A percentile compares a stretch with the other conserved stretches of the same genome.
Conservation (phyloP, 2,797 vertebrate genomes). For the Neopelma chrysocephalum region DNA sequence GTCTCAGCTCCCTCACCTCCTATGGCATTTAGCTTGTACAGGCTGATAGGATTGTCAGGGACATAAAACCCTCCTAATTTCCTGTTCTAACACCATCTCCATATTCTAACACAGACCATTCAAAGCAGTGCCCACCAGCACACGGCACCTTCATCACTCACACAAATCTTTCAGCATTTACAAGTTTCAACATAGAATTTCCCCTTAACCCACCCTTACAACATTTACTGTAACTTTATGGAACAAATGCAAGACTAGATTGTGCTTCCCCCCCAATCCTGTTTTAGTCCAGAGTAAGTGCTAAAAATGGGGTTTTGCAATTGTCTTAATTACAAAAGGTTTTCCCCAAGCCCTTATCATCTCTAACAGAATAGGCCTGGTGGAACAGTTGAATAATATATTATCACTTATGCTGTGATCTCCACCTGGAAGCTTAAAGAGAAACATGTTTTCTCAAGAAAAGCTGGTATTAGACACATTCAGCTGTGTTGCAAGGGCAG, state of each 20-base stretch:
- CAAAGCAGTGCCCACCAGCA: neutral
- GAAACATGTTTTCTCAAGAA: constrained; percentile 14
- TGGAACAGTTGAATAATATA: constrained; percentile 30
- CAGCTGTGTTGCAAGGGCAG: constrained; percentile 7
- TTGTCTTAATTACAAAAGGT: neutral
- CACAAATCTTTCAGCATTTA: neutral
- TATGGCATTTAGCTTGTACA: neutral
- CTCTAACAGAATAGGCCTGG: constrained; percentile 1
- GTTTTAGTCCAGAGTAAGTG: neutral
- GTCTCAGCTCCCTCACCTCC: neutral
- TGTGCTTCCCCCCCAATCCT: neutral
- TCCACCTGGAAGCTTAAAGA: constrained; percentile 18
- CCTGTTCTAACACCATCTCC: neutral
- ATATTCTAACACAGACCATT: neutral
- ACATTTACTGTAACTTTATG: neutral
- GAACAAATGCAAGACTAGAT: neutral
- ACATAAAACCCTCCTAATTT: neutral
- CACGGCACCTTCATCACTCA: neutral
- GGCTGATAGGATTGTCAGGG: neutral
- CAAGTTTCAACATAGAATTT: neutral
- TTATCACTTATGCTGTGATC: constrained; percentile 34
- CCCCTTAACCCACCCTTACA: neutral
- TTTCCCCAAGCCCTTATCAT: constrained; percentile 29
- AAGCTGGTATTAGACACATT: constrained; percentile 31
- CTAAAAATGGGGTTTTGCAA: neutral